These are phyloP conservation scores for Monochamus alternatus DNA, from an alignment of 2,888 invertebrate genomes.

Conservation along the genomic window DNA sequence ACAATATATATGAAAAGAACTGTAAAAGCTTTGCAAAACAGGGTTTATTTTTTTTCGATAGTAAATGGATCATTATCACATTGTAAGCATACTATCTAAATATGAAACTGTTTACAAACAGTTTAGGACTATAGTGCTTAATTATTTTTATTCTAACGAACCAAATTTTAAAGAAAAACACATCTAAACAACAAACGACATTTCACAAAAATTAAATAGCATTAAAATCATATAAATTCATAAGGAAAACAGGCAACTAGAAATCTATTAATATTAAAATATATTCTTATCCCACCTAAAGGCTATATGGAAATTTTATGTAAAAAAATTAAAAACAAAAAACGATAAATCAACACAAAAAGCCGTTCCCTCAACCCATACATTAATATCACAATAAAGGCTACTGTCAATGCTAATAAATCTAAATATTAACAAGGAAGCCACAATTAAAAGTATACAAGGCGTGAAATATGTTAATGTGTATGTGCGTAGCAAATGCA, in stretches of 20 bases:
- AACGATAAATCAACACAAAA: neutral
- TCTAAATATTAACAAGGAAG: constrained; percentile 35
- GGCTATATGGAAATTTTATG: constrained; percentile 28
- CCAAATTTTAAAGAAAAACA: too few species aligned
- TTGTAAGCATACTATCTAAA: too few species aligned
- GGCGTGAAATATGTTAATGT: constrained; percentile 17
- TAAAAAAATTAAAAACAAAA: neutral
- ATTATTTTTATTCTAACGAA: too few species aligned
- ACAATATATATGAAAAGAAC: too few species aligned
- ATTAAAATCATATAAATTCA: neutral
- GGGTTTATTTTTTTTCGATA: too few species aligned
- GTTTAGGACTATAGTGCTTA: too few species aligned
- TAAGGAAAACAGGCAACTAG: too few species aligned
- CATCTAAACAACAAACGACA: too few species aligned
- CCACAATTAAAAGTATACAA: constrained; percentile 18
- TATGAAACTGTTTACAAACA: too few species aligned
- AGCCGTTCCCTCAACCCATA: neutral
- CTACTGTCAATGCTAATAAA: constrained; percentile 21
- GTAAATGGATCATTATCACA: too few species aligned
- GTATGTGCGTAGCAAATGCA: constrained; percentile 18
- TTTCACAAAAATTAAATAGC: neutral
- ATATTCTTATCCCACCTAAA: constrained; percentile 12
- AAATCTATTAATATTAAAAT: constrained; percentile 16
- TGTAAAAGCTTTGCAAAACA: too few species aligned
- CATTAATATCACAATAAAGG: constrained; percentile 13